Conservation (phyloP, 2,113 vertebrate species). For the Brachyhypopomus gauderio region DNA sequence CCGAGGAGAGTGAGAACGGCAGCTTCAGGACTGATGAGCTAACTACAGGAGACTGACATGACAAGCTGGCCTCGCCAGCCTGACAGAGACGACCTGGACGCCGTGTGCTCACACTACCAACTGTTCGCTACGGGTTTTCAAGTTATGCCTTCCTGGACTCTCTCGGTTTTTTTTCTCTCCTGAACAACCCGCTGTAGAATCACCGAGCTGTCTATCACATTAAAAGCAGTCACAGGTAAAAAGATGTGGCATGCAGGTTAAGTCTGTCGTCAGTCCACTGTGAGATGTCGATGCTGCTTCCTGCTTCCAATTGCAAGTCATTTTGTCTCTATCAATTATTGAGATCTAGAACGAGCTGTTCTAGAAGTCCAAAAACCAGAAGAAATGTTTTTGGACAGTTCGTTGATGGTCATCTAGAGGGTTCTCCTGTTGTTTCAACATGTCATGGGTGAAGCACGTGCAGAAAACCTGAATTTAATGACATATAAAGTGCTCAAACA, state of each 20-base stretch:
- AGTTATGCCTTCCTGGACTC: neutral
- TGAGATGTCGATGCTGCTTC: neutral
- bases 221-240: neutral
- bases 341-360: conserved; percentile 17
- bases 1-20: neutral
- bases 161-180: neutral
- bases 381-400: neutral
- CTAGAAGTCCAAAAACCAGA: neutral
- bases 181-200: neutral
- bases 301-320: conserved; percentile 21
- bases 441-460: no score
- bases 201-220: neutral
- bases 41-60: conserved; percentile 13
- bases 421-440: neutral
- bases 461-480: no score
- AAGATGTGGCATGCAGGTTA: neutral
- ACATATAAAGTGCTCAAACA: no score
- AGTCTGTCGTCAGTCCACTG: neutral
- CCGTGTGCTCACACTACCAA: neutral
- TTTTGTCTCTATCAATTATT: conserved; percentile 16
- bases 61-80: neutral
- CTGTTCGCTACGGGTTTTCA: conserved; percentile 4
- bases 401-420: conserved; percentile 15
- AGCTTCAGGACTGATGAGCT: neutral
- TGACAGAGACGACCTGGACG: neutral